Conservation (phyloP, 2,888 invertebrate genomes). For the Megamerina dolium region DNA sequence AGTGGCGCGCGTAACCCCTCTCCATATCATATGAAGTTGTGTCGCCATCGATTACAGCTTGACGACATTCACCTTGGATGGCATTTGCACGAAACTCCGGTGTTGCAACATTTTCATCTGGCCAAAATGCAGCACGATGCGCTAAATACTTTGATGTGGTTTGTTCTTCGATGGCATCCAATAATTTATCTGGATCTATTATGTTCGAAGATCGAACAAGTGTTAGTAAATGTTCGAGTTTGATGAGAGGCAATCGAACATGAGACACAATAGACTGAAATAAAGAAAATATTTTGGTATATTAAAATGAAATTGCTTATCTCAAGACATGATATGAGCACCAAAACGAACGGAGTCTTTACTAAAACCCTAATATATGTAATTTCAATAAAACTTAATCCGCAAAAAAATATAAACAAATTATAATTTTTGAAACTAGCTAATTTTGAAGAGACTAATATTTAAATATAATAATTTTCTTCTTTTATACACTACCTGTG, state of each 20-base stretch:
- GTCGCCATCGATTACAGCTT: conserved; percentile 86
- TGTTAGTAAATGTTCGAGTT: conserved; percentile 77
- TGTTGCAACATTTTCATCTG: conserved; percentile 89
- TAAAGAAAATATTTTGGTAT: no score
- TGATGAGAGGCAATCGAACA: conserved; percentile 81
- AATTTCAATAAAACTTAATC: no score
- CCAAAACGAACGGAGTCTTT: neutral
- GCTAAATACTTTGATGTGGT: conserved; percentile 74
- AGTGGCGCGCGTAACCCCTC: conserved; percentile 83
- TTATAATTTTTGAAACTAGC: no score
- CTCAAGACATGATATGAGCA: neutral
- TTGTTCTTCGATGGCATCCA: conserved; percentile 90
- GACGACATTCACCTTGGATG: conserved; percentile 81
- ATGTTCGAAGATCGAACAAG: conserved; percentile 83
- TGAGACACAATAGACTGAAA: conserved; percentile 55
- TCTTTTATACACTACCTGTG: conserved; percentile 29
- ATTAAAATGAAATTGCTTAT: neutral
- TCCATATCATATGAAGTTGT: conserved; percentile 85
- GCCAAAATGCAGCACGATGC: conserved; percentile 75
- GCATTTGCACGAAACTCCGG: conserved; percentile 77
- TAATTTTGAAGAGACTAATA: no score
- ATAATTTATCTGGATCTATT: conserved; percentile 80
- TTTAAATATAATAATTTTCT: no score
- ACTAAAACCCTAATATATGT: no score
- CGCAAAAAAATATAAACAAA: no score